Percentiles rank a stretch among this genome's conserved stretches.
Conservation (phyloP, 2,113 vertebrate genomes). For the Falco punctatus region DNA sequence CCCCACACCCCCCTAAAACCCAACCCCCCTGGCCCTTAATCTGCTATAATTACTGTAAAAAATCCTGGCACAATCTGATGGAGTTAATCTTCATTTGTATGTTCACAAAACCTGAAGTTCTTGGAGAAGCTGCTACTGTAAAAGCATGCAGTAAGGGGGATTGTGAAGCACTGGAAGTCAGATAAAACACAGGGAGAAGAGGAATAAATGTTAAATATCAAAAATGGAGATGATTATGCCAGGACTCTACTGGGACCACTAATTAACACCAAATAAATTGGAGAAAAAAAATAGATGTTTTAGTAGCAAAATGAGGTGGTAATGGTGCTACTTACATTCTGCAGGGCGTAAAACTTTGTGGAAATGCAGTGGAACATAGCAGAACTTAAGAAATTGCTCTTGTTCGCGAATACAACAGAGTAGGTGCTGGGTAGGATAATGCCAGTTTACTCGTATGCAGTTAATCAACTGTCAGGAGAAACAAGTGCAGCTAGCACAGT, state of each 20-base stretch:
- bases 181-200: background rate
- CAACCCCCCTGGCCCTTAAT: background rate
- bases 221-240: background rate
- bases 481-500: too few species aligned
- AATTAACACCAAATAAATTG: background rate
- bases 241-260: background rate
- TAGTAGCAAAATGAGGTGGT: background rate
- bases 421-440: background rate
- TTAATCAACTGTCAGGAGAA: background rate
- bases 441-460: rapidly evolving
- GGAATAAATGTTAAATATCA: background rate
- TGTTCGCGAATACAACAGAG: background rate
- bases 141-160: background rate
- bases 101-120: background rate
- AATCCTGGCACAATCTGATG: background rate
- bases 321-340: background rate
- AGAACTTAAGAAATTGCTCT: background rate
- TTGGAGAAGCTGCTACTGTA: background rate
- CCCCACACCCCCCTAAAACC: too few species aligned
- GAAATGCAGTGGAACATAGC: background rate
- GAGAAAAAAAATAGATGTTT: background rate
- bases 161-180: background rate
- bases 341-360: background rate
- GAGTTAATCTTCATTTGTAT: background rate
- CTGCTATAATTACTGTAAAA: background rate